These are phyloP conservation scores for Falco cherrug DNA, from an alignment of 2,797 vertebrate species.

Conservation along the genomic window DNA sequence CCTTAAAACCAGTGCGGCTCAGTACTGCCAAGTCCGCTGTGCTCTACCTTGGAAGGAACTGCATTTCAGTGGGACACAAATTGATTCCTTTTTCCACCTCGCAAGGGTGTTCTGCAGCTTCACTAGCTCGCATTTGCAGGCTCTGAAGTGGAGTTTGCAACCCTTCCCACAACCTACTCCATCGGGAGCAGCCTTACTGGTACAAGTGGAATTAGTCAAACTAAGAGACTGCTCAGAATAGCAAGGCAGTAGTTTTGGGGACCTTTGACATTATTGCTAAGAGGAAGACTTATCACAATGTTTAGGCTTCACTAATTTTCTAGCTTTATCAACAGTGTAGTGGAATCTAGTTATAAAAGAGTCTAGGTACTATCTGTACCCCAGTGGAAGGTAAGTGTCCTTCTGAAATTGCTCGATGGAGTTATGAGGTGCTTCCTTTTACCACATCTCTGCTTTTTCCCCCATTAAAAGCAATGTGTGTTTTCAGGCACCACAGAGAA, in stretches of 20 bases:
- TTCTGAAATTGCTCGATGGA: neutral
- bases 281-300: neutral
- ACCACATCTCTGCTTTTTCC: conserved; percentile 33
- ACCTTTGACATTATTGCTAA: neutral
- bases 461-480: conserved; percentile 43
- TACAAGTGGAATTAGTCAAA: neutral
- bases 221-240: neutral
- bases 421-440: conserved; percentile 47
- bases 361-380: neutral
- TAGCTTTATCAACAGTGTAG: neutral
- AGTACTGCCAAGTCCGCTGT: neutral
- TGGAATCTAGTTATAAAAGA: neutral
- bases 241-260: neutral
- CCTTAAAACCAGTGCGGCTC: neutral
- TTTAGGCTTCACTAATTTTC: neutral
- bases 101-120: neutral
- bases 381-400: neutral
- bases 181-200: neutral
- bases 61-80: neutral
- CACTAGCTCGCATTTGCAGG: neutral
- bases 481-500: conserved; percentile 62
- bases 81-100: neutral
- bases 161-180: neutral
- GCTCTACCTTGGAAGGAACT: neutral
- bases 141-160: neutral